Evolutionary conservation across 2,797 vertebrate genomes (phyloP).

Genomic region (Leucoraja ocellata): DNA sequence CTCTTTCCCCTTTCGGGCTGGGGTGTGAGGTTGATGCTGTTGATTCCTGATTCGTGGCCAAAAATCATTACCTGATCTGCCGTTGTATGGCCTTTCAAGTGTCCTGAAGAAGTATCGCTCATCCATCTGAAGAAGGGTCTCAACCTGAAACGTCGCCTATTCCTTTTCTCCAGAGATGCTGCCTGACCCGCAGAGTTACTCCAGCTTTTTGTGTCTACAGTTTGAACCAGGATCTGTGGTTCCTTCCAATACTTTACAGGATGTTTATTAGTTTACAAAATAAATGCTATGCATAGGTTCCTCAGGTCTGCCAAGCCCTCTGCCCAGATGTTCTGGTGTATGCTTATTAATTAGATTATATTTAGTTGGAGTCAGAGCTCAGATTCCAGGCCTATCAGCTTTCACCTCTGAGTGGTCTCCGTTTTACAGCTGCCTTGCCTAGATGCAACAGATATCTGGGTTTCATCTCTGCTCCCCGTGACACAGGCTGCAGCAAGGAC

Average conservation of each 20-base stretch:
- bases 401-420: constrained; percentile 41
- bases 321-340: constrained; percentile 18
- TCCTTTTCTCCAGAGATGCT: too few relatives aligned
- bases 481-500: neutral
- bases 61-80: neutral
- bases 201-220: too few relatives aligned
- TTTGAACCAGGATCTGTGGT: too few relatives aligned
- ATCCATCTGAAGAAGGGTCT: too few relatives aligned
- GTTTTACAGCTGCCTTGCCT: constrained; percentile 1
- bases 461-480: neutral
- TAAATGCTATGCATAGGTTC: neutral
- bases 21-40: neutral
- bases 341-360: constrained; percentile 42
- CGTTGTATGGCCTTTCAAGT: neutral
- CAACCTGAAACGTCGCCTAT: too few relatives aligned
- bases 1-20: neutral
- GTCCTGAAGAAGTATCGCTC: neutral
- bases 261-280: neutral
- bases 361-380: constrained; percentile 44
- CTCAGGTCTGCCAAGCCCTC: neutral
- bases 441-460: neutral
- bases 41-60: neutral
- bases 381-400: constrained; percentile 45
- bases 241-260: too few relatives aligned
- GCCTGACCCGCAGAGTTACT: too few relatives aligned